Evolutionary conservation across 1,140 invertebrate genomes (phyloP).

Genomic region (Tetraneura akinire): DNA sequence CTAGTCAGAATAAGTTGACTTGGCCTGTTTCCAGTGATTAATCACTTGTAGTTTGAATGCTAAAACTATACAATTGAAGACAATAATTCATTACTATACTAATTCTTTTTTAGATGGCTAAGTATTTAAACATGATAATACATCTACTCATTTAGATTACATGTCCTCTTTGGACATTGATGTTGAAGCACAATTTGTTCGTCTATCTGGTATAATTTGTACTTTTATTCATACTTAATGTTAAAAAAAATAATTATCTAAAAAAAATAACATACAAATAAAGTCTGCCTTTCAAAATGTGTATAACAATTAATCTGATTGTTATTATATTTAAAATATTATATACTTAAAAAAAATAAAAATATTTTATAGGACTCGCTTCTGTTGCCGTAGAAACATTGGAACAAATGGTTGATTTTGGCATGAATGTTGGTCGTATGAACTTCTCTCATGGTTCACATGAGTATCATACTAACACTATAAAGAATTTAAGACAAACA

Average conservation of each 20-base stretch:
- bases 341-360: constrained; percentile 17
- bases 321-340: not conserved
- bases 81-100: not conserved
- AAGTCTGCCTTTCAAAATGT: not conserved
- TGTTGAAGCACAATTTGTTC: constrained; percentile 75
- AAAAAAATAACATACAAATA: no score
- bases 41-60: constrained; percentile 1
- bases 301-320: not conserved
- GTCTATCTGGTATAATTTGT: constrained; percentile 96
- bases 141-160: constrained; percentile 72
- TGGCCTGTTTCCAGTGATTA: constrained; percentile 8
- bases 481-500: constrained; percentile 84
- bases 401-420: constrained; percentile 95
- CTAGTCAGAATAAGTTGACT: not conserved
- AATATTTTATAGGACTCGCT: constrained; percentile 72
- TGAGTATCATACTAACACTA: constrained; percentile 91
- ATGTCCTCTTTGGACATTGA: constrained; percentile 92
- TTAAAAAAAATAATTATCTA: no score
- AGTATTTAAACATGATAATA: constrained; percentile 28
- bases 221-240: constrained; percentile 62
- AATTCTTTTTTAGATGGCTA: constrained; percentile 44
- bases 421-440: constrained; percentile 97
- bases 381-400: constrained; percentile 81
- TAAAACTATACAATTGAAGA: not conserved
- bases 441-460: constrained; percentile 98